A percentile compares a stretch with the other conserved stretches of the same genome.
These are phyloP conservation scores for Trypoxylon attenuatum DNA, from an alignment of 2,888 invertebrate genomes.

Conservation along the genomic window DNA sequence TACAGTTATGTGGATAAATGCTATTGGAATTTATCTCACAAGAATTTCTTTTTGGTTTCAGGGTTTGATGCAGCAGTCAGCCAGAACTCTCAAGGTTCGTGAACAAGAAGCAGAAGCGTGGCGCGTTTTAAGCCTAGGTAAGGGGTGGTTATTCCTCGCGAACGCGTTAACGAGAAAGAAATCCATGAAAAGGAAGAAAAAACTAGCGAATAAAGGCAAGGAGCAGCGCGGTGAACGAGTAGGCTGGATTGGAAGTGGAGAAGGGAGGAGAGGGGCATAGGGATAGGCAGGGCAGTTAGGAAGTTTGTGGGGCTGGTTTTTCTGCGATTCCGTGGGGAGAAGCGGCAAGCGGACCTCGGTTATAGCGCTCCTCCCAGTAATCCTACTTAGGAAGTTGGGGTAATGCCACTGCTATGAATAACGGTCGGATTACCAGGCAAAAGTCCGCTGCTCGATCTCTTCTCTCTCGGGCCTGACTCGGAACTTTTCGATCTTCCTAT, in stretches of 20 bases:
- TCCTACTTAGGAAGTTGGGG: constrained; percentile 64
- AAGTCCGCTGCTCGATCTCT: constrained; percentile 46
- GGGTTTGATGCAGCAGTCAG: no score
- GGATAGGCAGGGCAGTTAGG: constrained; percentile 30
- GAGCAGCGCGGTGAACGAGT: not conserved
- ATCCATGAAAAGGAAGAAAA: not conserved
- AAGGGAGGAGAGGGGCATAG: not conserved
- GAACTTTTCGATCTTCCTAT: constrained; percentile 45
- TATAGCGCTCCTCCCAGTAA: constrained; percentile 54
- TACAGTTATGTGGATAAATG: no score
- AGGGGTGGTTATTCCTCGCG: not conserved
- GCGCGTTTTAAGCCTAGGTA: not conserved
- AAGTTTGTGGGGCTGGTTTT: constrained; percentile 42
- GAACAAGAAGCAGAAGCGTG: no score
- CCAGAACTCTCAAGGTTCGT: no score
- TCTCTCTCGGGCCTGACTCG: constrained; percentile 16
- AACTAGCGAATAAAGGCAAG: no score
- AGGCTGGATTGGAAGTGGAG: constrained; percentile 6
- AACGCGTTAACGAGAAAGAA: not conserved
- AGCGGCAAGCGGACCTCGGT: constrained; percentile 6
- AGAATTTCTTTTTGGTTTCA: no score
- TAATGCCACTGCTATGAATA: constrained; percentile 65
- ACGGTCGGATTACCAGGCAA: constrained; percentile 59
- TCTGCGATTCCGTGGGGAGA: constrained; percentile 27
- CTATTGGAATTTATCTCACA: no score